Base-by-base conservation (phyloP, 2,797 vertebrate genomes). In the Galago senegalensis region DNA sequence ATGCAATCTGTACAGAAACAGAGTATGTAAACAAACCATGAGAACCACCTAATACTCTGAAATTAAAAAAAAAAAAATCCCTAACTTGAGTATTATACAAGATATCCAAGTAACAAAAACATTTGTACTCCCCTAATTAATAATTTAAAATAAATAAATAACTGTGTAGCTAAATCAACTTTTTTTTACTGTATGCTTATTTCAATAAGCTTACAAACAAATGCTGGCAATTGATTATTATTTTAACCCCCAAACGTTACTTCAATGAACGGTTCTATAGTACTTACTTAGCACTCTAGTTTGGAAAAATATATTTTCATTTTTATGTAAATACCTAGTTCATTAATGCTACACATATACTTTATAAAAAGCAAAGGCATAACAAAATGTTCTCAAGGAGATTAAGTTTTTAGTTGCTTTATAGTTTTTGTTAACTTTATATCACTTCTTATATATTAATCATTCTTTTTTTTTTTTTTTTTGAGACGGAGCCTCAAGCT, bases 391-490 rank as follows among this genome's bases (percentile, higher is more conserved):
- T 84, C 7, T 20, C n/a, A 81, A 60, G 21, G 40, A 95, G 27
- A 65, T 63, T 76, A 95, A 75, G 80, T 61, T 82, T 40, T 93
- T 73, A 82, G 23, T 83, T 17, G 87, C 23, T 83, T 93, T 61
- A 61, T 69, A 69, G 80, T n/a, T 94, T 83, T 93, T 89, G 70
- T 80, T 67, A 93, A 87, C 82, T 84, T 89, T 69, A 65, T 73
- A 3, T 5, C 49, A 83, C 77, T 94, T 85, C 18, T 96, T 29
- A 37, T 81, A 53, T 76, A 89, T 83, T 86, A 87, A 80, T 86
- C 29, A 87, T 43, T 40, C 40, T 40, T 40, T 40, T 40, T 40
- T 40, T 70, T 34, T 34, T 34, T 34, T 34, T 34, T 34, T 34
- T 34, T 34, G 34, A 34, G 34, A 34, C 34, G 34, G 34, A 34